Base-by-base conservation (phyloP, 2,888 invertebrate genomes). In the Agrochola litura region DNA sequence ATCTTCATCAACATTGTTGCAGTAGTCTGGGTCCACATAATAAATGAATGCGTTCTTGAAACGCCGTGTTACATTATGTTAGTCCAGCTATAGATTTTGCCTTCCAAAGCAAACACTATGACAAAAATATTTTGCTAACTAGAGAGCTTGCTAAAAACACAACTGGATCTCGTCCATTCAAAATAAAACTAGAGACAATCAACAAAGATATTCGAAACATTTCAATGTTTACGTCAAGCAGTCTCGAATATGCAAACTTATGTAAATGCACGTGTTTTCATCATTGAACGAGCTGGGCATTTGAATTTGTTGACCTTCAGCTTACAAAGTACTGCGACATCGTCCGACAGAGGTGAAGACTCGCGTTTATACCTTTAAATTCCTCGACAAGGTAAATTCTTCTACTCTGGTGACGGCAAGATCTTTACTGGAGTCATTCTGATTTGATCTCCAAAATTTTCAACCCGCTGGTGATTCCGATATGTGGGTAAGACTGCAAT, bases 251-350 rank as follows among this genome's bases (percentile, higher is more conserved):
- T 85, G 70, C 72, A 79, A 76, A 82, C 61, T 65, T 56, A 79
- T 77, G 84, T 54, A 68, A 72, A 86, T 89, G 43, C 61, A n/a
- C 37, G 52, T 67, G 79, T 83, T 82, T 73, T 82, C 77, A 72
- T 58, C 61, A 63, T 2, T 58, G 61, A 41, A 37, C 65, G 67
- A 70, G 67, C 46, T 75, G 71, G 52, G 73, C 67, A 76, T 85
- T 86, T 84, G 67, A 80, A 86, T 86, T 25, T n/a, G 12, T 43
- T 54, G 75, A 43, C 85, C 84, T 86, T 88, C 86, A 78, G 77
- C 78, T 73, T 58, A 68, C 63, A 52, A 41, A 19, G 46, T 69
- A 73, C 71, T 83, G 76, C 76, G 76, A 79, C 80, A 74, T 56
- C 63, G 43, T 8, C 16, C 6, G 43, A 22, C 41, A 19, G 12